phyloP scores from a whole-genome alignment of 2,888 invertebrate genomes.

The Standfussiana lucernea region DNA sequence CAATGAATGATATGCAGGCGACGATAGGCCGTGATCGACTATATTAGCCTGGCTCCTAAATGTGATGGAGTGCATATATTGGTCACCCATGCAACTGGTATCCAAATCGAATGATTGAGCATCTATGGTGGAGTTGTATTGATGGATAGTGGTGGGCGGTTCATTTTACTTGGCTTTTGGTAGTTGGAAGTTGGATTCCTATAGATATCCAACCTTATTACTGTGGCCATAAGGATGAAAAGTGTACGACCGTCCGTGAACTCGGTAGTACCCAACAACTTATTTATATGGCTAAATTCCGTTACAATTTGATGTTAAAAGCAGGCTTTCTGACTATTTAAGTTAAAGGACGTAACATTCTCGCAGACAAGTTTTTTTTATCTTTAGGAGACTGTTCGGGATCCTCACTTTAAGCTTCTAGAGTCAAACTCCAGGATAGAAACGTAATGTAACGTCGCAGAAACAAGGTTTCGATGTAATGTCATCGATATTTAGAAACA shows the following conservation, averaged over 20 bases:
- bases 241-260: no score
- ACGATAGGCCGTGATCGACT: conserved; percentile 43
- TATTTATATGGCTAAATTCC: background rate
- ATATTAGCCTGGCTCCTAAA: conserved; percentile 47
- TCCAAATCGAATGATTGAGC: conserved; percentile 56
- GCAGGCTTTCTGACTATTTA: background rate
- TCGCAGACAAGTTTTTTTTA: background rate
- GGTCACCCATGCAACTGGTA: conserved; percentile 57
- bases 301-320: background rate
- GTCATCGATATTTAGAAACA: no score
- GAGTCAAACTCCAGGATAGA: background rate
- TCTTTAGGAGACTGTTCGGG: background rate
- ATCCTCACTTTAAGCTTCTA: background rate
- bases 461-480: no score
- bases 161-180: conserved; percentile 6
- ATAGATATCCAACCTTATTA: background rate
- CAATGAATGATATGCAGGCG: conserved; percentile 51
- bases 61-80: conserved; percentile 60
- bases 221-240: no score
- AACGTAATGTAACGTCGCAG: no score
- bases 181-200: background rate
- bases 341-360: background rate
- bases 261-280: no score
- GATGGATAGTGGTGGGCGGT: conserved; percentile 36
- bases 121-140: conserved; percentile 14